Evolutionary conservation across 2,888 invertebrate genomes (phyloP).

Genomic region (Chrysotoxum bicinctum): DNA sequence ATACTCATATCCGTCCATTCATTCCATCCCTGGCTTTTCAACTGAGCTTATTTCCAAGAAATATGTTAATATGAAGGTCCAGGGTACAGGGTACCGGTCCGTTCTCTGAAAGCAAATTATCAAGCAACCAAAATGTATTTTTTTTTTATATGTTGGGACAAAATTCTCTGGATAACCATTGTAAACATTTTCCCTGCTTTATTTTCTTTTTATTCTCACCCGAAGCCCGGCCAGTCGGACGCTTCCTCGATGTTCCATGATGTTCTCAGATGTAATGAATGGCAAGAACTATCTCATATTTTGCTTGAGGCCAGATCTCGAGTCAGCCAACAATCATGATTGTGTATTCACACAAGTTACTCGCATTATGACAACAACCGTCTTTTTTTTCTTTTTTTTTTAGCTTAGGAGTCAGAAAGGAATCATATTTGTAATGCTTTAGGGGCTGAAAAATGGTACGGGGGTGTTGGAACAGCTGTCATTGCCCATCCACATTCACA

Average conservation of each 20-base stretch:
- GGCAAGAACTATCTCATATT: conserved; percentile 47
- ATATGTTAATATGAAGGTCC: conserved; percentile 3
- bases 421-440: conserved; percentile 19
- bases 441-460: conserved; percentile 1
- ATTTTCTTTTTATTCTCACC: conserved; percentile 42
- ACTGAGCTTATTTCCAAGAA: conserved; percentile 34
- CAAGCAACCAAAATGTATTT: conserved; percentile 53
- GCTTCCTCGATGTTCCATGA: conserved; percentile 47
- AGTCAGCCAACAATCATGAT: conserved; percentile 25
- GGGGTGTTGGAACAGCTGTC: conserved; percentile 43
- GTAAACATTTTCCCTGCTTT: conserved; percentile 27
- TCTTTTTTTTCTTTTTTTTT: background rate
- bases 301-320: conserved; percentile 12
- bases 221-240: conserved; percentile 34
- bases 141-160: background rate
- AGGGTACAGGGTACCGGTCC: background rate
- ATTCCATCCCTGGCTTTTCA: background rate
- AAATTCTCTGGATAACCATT: conserved; percentile 33
- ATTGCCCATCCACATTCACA: conserved; percentile 36
- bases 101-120: conserved; percentile 39
- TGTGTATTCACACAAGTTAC: conserved; percentile 28
- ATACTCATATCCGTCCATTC: background rate
- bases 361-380: conserved; percentile 8
- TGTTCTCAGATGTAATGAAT: conserved; percentile 45
- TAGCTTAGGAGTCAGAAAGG: background rate